Evolutionary conservation across 2,888 invertebrate genomes (phyloP), one percentile per base, ranked within the genome.

Genomic region (Sminthurides aquaticus): DNA sequence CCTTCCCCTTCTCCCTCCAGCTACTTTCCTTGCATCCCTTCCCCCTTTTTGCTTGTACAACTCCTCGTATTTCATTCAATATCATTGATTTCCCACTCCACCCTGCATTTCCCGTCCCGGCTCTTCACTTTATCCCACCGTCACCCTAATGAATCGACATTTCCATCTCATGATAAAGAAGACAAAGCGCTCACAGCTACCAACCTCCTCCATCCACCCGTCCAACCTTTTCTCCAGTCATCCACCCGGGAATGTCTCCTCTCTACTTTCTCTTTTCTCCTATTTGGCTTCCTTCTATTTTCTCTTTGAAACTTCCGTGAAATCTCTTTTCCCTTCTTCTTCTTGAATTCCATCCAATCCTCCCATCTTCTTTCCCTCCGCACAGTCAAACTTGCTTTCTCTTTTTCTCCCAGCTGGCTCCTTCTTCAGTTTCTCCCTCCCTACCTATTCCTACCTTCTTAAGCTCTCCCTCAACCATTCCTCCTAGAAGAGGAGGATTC

Each of bases 111-210:
- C 20, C 15, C 20, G 20, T 52, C 52, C 52, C 22, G 20, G 5
- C 20, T 20, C 8, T 52, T 52, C 22, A 52, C 52, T 52, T 43
- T n/a, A n/a, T n/a, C n/a, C n/a, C n/a, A n/a, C 61, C 60, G 58
- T 64, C 66, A 66, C 66, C 66, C 66, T 66, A 66, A 66, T 66
- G 66, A 66, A 66, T 66, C 66, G 63, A 66, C 66, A 66, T 63
- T 62, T 66, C 66, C 62, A 66, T 66, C 66, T 66, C 57, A 59
- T 63, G 66, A 66, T 66, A 63, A 66, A 66, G 63, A 66, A 66
- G 66, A 66, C 66, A 66, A 66, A 66, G 63, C 63, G 55, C 62
- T 62, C 60, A 57, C 57, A 57, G 26, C 63, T 62, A 52, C 63
- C 58, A 29, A 62, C 57, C 57, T 61, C 48, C 56, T 26, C 62